Base-by-base conservation (phyloP, 2,797 vertebrate genomes). In the Micromesistius poutassou region DNA sequence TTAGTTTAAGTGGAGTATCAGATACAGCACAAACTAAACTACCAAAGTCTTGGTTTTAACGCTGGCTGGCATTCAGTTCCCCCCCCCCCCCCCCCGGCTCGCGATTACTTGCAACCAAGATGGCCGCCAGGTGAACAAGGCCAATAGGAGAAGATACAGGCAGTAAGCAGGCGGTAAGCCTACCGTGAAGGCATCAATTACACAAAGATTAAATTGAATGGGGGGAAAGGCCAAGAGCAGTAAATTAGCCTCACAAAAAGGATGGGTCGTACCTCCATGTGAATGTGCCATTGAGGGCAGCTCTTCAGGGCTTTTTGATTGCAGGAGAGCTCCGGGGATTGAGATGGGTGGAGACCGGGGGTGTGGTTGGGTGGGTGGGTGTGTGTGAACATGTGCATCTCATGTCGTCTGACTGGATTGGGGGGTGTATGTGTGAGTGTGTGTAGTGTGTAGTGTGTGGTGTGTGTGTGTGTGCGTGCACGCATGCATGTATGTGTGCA, bases 221-320 rank as follows among this genome's bases (percentile, higher is more conserved):
- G 40, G 19, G 36, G 36, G 74, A 79, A 81, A 77, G 70, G 73
- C 50, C 66, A 77, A 80, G 84, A 74, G 76, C 74, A 38, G 40
- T 87, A 82, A 68, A 87, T 85, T 85, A 77, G 74, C 71, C 74
- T 79, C 30, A 76, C 19, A 83, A 84, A 82, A 76, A 75, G 70
- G 33, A 28, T 75, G 79, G 38, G 81, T 73, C 78, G 75, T 84
- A 85, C 82, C 78, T 83, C 72, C 73, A 79, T 78, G 82, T 25
- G 85, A 84, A 87, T 75, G n/a, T 75, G 72, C 35, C 22, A 72
- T 62, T 73, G 28, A 62, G 36, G 78, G 75, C 76, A 81, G 72
- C 78, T 86, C 77, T 78, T 83, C 76, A 46, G 31, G 30, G 28
- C 76, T 22, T 40, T 62, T 76, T 25, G 72, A 62, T 19, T 22